A percentile compares a stretch with the other conserved stretches of the same genome.
Conservation (phyloP, 2,888 invertebrate genomes). For the Panzeria rudis region DNA sequence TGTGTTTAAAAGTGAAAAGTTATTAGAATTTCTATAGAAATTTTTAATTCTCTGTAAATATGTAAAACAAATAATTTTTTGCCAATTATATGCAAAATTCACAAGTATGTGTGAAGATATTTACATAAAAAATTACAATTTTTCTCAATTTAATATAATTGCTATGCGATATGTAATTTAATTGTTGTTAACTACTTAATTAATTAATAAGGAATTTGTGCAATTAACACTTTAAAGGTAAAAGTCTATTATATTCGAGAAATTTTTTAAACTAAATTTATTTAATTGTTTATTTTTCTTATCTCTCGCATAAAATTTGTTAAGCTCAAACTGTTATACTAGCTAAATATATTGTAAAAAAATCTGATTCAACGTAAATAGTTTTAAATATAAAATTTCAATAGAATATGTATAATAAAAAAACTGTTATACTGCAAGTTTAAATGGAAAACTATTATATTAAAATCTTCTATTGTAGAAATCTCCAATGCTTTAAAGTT, state of each 20-base stretch:
- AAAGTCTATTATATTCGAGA: not conserved
- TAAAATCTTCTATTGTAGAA: too few relatives aligned
- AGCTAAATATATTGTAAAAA: too few relatives aligned
- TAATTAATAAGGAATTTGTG: not conserved
- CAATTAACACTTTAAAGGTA: not conserved
- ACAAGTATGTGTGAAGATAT: constrained; percentile 33
- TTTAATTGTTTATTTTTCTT: not conserved
- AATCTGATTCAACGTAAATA: too few relatives aligned
- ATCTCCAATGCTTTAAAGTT: too few relatives aligned
- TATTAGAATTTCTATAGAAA: constrained; percentile 1
- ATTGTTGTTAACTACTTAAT: constrained; percentile 4
- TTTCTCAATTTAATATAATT: constrained; percentile 1
- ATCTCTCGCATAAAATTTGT: too few relatives aligned
- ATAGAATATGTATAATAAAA: not conserved
- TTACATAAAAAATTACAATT: constrained; percentile 3
- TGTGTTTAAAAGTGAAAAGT: not conserved
- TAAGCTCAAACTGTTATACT: too few relatives aligned
- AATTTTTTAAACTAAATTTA: not conserved
- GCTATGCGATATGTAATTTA: not conserved
- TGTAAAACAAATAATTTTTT: not conserved
- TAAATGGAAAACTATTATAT: not conserved
- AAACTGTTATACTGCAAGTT: not conserved
- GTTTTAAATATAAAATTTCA: too few relatives aligned
- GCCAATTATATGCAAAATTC: constrained; percentile 26
- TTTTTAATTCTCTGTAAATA: constrained; percentile 1